Conservation (phyloP, 2,888 invertebrate genomes). For the Scaptomyza polygonia region DNA sequence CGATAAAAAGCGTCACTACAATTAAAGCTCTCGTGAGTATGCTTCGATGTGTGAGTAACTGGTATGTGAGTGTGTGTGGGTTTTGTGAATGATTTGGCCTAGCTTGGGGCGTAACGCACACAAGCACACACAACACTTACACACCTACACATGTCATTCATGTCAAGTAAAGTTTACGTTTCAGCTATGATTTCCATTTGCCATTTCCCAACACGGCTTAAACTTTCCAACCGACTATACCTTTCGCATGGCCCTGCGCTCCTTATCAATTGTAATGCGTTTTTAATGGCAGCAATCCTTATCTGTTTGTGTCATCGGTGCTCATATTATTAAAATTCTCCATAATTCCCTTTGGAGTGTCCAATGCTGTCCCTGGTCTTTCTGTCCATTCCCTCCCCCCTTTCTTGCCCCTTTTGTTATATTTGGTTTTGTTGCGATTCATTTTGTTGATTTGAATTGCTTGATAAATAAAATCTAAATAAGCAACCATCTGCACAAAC, state of each 20-base stretch:
- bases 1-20: conserved; percentile 51
- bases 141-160: conserved; percentile 58
- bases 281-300: conserved; percentile 70
- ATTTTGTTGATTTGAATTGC: conserved; percentile 53
- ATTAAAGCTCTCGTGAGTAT: conserved; percentile 39
- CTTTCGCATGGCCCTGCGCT: conserved; percentile 27
- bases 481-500: conserved; percentile 45
- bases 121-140: conserved; percentile 11
- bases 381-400: conserved; percentile 15
- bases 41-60: conserved; percentile 1
- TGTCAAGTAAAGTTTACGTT: conserved; percentile 64
- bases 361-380: conserved; percentile 8
- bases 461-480: conserved; percentile 46
- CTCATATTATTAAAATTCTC: conserved; percentile 70
- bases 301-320: conserved; percentile 74
- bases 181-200: conserved; percentile 47
- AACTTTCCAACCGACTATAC: conserved; percentile 10
- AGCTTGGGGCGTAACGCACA: conserved; percentile 21
- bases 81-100: conserved; percentile 71
- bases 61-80: conserved; percentile 25
- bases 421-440: conserved; percentile 30
- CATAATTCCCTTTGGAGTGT: conserved; percentile 62
- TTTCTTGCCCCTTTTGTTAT: background rate
- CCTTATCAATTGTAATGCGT: conserved; percentile 75
- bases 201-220: conserved; percentile 7